A percentile compares a stretch with the other conserved stretches of the same genome.
Conservation (phyloP, 2,888 invertebrate genomes). For the Epinotia ramella region DNA sequence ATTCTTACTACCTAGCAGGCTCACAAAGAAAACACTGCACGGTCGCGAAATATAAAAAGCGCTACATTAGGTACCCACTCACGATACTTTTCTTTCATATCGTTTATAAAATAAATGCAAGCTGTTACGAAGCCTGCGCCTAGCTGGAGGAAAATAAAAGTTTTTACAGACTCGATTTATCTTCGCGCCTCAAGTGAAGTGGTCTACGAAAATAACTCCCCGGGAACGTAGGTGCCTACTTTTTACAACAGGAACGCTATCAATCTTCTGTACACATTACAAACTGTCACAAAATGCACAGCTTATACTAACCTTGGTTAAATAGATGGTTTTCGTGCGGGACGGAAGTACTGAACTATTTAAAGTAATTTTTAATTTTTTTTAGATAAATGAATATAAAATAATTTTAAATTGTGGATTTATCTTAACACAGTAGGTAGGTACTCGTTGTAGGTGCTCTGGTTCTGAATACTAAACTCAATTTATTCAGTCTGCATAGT, state of each 20-base stretch:
- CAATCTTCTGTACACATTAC: conserved; percentile 47
- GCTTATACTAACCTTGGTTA: conserved; percentile 23
- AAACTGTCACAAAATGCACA: conserved; percentile 37
- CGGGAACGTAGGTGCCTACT: conserved; percentile 44
- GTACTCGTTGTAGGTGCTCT: background rate
- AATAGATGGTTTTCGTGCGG: background rate
- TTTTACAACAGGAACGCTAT: conserved; percentile 53
- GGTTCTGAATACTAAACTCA: background rate
- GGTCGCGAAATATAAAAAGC: conserved; percentile 48
- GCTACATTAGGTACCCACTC: conserved; percentile 34
- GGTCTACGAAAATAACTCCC: conserved; percentile 53
- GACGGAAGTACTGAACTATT: background rate
- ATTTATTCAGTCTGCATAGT: background rate
- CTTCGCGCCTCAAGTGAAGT: conserved; percentile 59
- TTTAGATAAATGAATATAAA: no score
- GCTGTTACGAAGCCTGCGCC: conserved; percentile 62
- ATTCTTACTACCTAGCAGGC: conserved; percentile 38
- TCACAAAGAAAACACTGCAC: conserved; percentile 46
- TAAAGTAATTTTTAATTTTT: background rate
- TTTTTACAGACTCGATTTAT: conserved; percentile 67
- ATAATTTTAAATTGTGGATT: no score
- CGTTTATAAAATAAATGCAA: conserved; percentile 70
- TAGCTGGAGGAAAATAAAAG: conserved; percentile 60
- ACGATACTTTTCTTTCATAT: conserved; percentile 55
- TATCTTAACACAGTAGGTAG: no score